Evolutionary conservation across 2,113 vertebrate genomes (phyloP).

Genomic region (Egretta garzetta): DNA sequence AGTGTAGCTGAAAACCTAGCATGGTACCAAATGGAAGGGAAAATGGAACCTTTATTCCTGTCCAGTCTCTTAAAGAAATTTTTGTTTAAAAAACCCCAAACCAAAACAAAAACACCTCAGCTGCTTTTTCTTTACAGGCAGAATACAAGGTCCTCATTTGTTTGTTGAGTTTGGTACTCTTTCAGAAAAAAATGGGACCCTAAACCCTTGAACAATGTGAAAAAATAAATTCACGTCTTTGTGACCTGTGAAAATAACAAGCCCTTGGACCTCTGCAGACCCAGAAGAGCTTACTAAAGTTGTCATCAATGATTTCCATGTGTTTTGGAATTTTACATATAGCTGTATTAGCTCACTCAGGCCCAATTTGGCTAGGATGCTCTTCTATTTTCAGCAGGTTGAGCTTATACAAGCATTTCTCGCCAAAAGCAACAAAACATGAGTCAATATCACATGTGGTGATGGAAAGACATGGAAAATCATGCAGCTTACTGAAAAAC

Average conservation of each 20-base stretch:
- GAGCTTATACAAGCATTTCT: background rate
- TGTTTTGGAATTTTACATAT: conserved; percentile 20
- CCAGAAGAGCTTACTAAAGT: background rate
- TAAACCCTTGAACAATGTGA: background rate
- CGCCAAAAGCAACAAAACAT: conserved; percentile 36
- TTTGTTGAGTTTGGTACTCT: background rate
- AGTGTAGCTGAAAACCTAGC: background rate
- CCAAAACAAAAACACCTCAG: background rate
- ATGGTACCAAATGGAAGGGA: background rate
- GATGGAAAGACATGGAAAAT: conserved; percentile 1
- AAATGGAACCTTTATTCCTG: conserved; percentile 42
- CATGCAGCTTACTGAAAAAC: background rate
- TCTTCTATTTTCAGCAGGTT: conserved; percentile 43
- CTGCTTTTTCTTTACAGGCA: background rate
- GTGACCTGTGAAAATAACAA: background rate
- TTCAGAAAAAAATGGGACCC: background rate
- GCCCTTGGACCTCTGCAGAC: background rate
- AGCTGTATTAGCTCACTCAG: background rate
- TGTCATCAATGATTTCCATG: background rate
- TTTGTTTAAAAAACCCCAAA: background rate
- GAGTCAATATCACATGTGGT: background rate
- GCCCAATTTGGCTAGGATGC: background rate
- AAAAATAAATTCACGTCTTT: background rate
- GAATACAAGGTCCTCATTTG: background rate
- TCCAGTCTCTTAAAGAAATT: background rate